Evolutionary conservation across 2,888 invertebrate genomes (phyloP).

Genomic region (Caenorhabditis sp.): DNA sequence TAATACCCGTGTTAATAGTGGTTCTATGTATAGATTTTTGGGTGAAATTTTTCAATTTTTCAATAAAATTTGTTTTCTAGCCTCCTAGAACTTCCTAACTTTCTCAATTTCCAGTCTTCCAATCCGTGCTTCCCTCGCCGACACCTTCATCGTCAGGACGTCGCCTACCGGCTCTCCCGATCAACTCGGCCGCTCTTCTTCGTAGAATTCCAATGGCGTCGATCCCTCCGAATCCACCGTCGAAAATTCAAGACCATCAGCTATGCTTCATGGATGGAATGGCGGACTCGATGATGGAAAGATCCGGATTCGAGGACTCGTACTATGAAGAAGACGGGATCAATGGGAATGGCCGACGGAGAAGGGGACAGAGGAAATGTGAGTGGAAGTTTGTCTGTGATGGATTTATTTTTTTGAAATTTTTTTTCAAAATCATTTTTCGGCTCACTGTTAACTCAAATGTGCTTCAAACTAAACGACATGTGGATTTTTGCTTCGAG

Average conservation of each 20-base stretch:
- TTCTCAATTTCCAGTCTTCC: slow-evolving; percentile 42
- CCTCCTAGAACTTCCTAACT: not conserved
- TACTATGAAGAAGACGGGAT: slow-evolving; percentile 82
- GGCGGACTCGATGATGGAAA: slow-evolving; percentile 72
- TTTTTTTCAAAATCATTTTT: too few species aligned
- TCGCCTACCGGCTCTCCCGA: slow-evolving; percentile 72
- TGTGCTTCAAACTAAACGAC: too few species aligned
- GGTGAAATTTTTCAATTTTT: not conserved
- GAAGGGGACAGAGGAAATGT: slow-evolving; percentile 62
- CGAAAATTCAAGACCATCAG: slow-evolving; percentile 64
- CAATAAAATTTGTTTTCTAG: not conserved
- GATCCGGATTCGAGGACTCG: slow-evolving; percentile 76
- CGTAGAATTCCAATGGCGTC: slow-evolving; percentile 64
- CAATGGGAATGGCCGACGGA: slow-evolving; percentile 77
- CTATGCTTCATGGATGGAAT: slow-evolving; percentile 73
- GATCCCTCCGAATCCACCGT: slow-evolving; percentile 61
- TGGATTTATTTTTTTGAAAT: too few species aligned
- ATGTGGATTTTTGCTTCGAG: too few species aligned
- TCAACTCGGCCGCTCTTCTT: slow-evolving; percentile 62
- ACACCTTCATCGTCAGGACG: slow-evolving; percentile 69
- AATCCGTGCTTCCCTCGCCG: slow-evolving; percentile 62
- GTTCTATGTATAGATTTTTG: too few species aligned
- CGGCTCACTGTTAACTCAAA: too few species aligned
- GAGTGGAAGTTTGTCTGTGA: slow-evolving; percentile 10
- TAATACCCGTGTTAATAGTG: too few species aligned